These are phyloP conservation scores for Diplosoma virens DNA, from an alignment of 23 tunicate genomes.

Conservation along the genomic window DNA sequence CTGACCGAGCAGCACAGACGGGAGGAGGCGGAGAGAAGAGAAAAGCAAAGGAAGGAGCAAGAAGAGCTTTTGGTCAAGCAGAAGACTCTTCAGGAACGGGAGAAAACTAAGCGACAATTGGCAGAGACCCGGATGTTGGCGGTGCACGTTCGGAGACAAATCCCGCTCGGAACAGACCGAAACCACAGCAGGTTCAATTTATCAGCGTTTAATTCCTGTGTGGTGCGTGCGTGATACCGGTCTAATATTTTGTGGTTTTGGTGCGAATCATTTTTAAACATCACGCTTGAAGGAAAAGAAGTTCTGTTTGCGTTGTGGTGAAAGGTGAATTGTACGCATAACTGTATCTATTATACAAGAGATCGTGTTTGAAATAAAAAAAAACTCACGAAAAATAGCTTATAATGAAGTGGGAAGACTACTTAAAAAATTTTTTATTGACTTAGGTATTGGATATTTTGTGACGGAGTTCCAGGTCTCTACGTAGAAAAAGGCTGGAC, in stretches of 20 bases:
- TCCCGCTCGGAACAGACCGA: conserved; percentile 77
- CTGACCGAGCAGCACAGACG: conserved; percentile 37
- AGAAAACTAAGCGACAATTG: conserved; percentile 23
- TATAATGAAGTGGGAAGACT: no score
- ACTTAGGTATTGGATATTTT: conserved; percentile 71
- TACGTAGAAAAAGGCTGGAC: conserved; percentile 83
- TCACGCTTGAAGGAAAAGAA: no score
- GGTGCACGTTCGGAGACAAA: conserved; percentile 19
- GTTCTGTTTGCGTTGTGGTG: no score
- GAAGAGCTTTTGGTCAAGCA: conserved; percentile 41
- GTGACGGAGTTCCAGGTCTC: conserved; percentile 74
- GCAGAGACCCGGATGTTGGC: conserved; percentile 44
- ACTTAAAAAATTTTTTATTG: no score
- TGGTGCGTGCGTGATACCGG: no score
- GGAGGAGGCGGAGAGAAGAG: conserved; percentile 56
- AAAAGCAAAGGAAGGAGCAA: conserved; percentile 36
- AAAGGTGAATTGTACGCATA: no score
- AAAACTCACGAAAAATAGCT: no score
- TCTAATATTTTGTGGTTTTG: no score
- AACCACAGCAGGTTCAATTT: conserved; percentile 87
- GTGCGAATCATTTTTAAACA: no score
- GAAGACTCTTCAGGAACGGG: conserved; percentile 37
- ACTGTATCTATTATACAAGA: no score
- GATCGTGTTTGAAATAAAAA: no score
- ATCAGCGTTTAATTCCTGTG: no score